Evolutionary conservation across 64 coral and sea anemone species (phyloP), one percentile per base, ranked within the genome.

Genomic region (Anthopleura sola): DNA sequence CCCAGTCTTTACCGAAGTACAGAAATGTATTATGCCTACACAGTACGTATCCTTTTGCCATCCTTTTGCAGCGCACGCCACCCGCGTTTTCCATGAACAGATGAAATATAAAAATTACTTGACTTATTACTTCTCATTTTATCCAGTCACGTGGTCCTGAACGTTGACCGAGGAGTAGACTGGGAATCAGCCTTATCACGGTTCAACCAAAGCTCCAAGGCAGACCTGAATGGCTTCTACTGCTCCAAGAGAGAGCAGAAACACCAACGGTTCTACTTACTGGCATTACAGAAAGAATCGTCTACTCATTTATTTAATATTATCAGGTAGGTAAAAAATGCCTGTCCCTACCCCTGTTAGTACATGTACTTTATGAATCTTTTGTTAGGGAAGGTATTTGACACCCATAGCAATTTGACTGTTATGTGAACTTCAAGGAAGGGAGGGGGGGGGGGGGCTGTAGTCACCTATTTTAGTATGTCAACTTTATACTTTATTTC

Each of bases 201-300:
- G 24, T 88, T 90, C 49, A 15, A 95, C 51, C 84, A 89, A 20
- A 88, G 84, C 20, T 89, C 74, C 0, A 80, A 44, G 9, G 88
- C 84, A 14, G 91, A 99, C 29, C 68, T 88, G 28, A 90, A 99
- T 69, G 97, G 92, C 13, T 99, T 99, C 78, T 99, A 99, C 66
- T 92, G 97, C 56, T 99, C 97, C 3, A 99, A 90, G 75, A 55
- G 93, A 20, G 97, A 99, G 68, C 97, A 99, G 81, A 94, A 85
- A 44, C 89, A 92, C 77, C 81, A 86, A 40, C 84, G 90, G 28
- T 77, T 99, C 36, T 99, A 95, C 68, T 87, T 99, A 18, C 55
- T 99, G 40, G 97, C 97, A 18, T 85, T 99, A 84, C 87, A 89
- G 15, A 99, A 99, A 48, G 89, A 94, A 38, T 83, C 88, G 26